A percentile compares a stretch with the other conserved stretches of the same genome.
Evolutionary conservation across 2,113 vertebrate species (phyloP).

Genomic region (Ameiurus melas): DNA sequence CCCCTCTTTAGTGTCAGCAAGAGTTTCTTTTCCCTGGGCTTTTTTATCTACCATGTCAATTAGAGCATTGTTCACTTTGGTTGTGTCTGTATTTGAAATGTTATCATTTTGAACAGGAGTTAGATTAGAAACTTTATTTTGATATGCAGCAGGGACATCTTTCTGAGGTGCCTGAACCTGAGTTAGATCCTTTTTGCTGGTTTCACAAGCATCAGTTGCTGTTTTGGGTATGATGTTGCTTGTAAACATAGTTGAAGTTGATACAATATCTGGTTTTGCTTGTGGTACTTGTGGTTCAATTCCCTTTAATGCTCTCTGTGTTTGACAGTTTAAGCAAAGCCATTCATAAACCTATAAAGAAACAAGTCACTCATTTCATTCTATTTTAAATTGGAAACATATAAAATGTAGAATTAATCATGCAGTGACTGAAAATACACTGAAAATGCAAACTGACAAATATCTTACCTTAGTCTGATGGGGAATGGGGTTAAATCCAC

Average conservation of each 20-base stretch:
- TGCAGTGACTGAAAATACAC: background rate
- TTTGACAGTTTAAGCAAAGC: conserved; percentile 98
- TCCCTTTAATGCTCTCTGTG: conserved; percentile 81
- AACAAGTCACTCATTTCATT: background rate
- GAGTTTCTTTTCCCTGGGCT: background rate
- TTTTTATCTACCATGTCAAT: background rate
- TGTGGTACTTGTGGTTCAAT: conserved; percentile 55
- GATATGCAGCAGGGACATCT: background rate
- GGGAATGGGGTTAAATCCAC: conserved; percentile 91
- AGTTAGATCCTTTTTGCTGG: background rate
- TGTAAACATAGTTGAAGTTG: background rate
- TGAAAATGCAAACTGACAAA: background rate
- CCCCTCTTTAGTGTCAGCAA: background rate
- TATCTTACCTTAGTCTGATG: conserved; percentile 75
- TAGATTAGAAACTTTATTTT: background rate
- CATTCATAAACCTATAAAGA: conserved; percentile 83
- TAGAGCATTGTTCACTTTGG: background rate
- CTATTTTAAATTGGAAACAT: background rate
- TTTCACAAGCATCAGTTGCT: background rate
- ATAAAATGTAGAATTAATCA: background rate
- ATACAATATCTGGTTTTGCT: conserved; percentile 6
- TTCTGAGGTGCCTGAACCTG: background rate
- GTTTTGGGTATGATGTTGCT: background rate
- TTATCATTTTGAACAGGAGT: background rate
- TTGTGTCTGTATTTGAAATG: conserved; percentile 12